Evolutionary conservation across 2,888 invertebrate genomes (phyloP).

Genomic region (Sepioteuthis lessoniana): DNA sequence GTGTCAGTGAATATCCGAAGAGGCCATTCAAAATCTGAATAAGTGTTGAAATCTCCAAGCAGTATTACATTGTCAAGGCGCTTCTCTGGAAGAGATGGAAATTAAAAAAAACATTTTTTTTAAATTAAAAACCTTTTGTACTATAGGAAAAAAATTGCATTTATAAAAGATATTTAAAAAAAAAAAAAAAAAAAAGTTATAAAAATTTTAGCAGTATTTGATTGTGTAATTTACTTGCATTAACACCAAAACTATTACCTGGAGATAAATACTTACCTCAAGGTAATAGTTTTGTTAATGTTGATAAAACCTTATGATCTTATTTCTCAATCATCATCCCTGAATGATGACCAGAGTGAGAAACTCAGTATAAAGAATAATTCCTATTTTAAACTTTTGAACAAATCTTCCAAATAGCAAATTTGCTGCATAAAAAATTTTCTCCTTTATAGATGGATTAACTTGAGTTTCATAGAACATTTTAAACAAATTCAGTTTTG

Average conservation of each 20-base stretch:
- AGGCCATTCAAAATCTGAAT: slow-evolving; percentile 65
- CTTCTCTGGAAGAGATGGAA: slow-evolving; percentile 55
- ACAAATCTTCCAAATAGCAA: too few species aligned
- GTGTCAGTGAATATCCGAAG: slow-evolving; percentile 57
- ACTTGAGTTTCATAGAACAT: too few species aligned
- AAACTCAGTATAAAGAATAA: too few species aligned
- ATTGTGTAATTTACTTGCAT: background rate
- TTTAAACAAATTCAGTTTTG: too few species aligned
- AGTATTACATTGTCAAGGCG: slow-evolving; percentile 61
- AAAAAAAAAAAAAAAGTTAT: background rate
- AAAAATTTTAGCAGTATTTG: background rate
- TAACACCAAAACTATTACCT: background rate
- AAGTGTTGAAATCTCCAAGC: slow-evolving; percentile 70
- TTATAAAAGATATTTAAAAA: too few species aligned
- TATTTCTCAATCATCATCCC: too few species aligned
- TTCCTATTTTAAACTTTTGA: too few species aligned
- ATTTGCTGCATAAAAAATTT: too few species aligned
- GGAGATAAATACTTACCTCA: background rate
- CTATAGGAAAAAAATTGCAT: background rate
- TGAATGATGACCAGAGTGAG: too few species aligned
- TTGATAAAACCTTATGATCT: too few species aligned
- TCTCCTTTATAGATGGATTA: too few species aligned
- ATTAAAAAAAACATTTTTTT: background rate
- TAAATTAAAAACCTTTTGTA: background rate
- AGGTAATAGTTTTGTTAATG: too few species aligned